Base-by-base conservation (phyloP, 2,888 invertebrate genomes). In the Polietes domitor region DNA sequence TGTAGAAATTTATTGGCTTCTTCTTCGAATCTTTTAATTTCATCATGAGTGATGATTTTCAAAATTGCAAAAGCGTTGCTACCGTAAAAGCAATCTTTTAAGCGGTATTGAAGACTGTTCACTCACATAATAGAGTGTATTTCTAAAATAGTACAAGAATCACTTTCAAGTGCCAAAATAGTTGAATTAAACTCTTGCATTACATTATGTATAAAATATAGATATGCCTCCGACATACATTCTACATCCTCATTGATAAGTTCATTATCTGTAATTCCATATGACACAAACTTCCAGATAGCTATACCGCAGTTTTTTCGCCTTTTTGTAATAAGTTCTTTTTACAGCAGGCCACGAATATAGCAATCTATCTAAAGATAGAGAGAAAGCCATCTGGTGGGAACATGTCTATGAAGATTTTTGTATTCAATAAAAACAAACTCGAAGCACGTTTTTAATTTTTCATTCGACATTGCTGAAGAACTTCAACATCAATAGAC, bases 121-220 rank as follows among this genome's bases (percentile, higher is more conserved):
- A 68, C 41, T 43, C 55, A 68, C 17, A 24, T 82, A 58, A 82
- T 63, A 63, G 15, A 61, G 65, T 79, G 63, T n/a, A 73, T 63
- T 75, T 82, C 82, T 75, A 79, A 50, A 75, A 82, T 75, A 41
- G 72, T 75, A 21, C 55, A 82, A 17, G 63, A 65, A 53, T 82
- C 65, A 78, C 75, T 82, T 82, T 82, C 75, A 41, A 75, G 63
- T 1, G 63, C 58, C 75, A 78, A 53, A 32, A 74, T 50, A 32
- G 73, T 61, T 47, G 77, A 47, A 28, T 58, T 53, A 26, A 81
- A 81, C 55, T 81, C 68, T 41, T 70, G 80, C 80, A 81, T 68
- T 15, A 68, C 43, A 43, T 74, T 79, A 55, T 79, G 65, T 32
- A 73, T 53, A 43, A 78, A 72, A 78, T 78, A 78, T 24, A 73